Conservation (phyloP, 2,113 vertebrate species). For the Telmatochromis sp. region DNA sequence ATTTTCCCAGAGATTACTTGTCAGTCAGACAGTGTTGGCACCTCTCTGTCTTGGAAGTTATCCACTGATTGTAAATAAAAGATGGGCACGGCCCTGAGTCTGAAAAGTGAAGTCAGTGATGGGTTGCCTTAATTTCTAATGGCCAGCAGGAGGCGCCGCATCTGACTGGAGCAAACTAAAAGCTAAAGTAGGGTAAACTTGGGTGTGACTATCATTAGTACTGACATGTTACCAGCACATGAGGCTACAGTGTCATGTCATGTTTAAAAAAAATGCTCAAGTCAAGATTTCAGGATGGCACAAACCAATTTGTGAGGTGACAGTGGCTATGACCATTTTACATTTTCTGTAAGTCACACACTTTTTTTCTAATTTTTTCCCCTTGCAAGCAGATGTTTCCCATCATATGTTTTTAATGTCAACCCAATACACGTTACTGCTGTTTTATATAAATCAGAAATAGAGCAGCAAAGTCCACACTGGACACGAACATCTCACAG, state of each 20-base stretch:
- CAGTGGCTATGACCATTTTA: neutral
- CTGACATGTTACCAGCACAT: neutral
- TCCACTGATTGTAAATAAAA: neutral
- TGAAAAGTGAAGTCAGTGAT: neutral
- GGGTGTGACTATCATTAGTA: neutral
- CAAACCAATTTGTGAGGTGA: neutral
- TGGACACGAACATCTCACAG: neutral
- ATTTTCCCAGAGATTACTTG: conserved; percentile 10
- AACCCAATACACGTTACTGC: neutral
- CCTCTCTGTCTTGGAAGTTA: neutral
- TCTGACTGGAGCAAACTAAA: neutral
- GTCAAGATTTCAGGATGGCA: neutral
- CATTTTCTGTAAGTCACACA: neutral
- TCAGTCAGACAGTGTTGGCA: neutral
- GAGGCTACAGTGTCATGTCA: neutral
- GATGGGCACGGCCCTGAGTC: neutral
- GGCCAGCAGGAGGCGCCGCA: neutral
- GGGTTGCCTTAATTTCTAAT: neutral
- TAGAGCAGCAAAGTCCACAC: neutral
- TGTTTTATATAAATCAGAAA: conserved; percentile 18
- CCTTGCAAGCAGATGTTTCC: neutral
- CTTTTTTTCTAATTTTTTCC: neutral
- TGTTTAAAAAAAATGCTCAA: neutral
- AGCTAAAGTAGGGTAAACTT: neutral
- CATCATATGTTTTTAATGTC: neutral